These are phyloP conservation scores for Petrocephalus microphthalmus DNA, from an alignment of 2,113 vertebrate species.

Conservation along the genomic window DNA sequence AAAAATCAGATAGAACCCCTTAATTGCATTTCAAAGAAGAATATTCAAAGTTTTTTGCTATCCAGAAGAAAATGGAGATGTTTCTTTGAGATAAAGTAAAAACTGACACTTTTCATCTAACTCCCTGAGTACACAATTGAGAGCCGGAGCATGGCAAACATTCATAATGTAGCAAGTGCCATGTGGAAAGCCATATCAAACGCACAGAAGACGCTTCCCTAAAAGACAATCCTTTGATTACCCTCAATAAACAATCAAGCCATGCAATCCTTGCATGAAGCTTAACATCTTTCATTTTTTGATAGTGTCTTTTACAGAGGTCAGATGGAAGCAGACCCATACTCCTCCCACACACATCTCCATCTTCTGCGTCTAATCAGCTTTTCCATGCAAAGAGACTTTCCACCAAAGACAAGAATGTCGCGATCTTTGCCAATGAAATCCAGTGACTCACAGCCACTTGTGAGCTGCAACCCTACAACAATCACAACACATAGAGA, in stretches of 20 bases:
- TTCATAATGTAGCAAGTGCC: slow-evolving; percentile 23
- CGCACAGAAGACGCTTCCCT: neutral
- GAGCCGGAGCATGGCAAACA: slow-evolving; percentile 30
- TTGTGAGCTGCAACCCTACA: neutral
- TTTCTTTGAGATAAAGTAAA: slow-evolving; percentile 21
- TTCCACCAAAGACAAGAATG: neutral
- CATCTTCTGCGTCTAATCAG: neutral
- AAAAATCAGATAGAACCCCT: neutral
- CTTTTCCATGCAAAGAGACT: neutral
- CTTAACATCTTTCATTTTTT: neutral
- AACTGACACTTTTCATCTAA: slow-evolving; percentile 35
- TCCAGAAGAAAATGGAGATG: neutral
- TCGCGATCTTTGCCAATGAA: neutral
- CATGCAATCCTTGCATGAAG: neutral
- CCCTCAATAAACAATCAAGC: neutral
- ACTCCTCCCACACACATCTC: neutral
- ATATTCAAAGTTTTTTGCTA: neutral
- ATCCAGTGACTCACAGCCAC: neutral
- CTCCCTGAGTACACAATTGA: slow-evolving; percentile 35
- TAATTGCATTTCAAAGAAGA: neutral
- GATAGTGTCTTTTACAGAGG: neutral
- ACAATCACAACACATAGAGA: neutral
- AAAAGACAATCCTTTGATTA: neutral
- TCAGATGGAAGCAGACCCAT: neutral
- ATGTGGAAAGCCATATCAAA: neutral